These are phyloP conservation scores for Scotopteryx bipunctaria DNA, from an alignment of 2,888 invertebrate genomes.

Conservation along the genomic window DNA sequence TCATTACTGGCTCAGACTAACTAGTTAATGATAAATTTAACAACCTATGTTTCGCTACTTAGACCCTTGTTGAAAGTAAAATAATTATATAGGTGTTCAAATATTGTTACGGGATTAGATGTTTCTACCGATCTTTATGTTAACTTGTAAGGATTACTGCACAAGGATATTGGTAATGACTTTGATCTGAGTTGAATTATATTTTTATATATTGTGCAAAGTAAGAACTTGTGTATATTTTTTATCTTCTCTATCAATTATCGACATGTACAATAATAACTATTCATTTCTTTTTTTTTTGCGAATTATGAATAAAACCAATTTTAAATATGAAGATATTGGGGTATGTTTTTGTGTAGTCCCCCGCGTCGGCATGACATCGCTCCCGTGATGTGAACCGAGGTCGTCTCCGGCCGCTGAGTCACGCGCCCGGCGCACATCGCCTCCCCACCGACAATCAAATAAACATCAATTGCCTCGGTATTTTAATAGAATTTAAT, in stretches of 20 bases:
- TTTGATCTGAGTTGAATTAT: constrained; percentile 82
- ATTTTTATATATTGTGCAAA: constrained; percentile 82
- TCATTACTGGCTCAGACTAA: constrained; percentile 73
- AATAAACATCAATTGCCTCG: constrained; percentile 68
- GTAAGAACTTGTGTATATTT: constrained; percentile 76
- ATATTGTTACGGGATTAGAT: constrained; percentile 81
- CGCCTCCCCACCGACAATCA: constrained; percentile 57
- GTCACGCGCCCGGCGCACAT: constrained; percentile 51
- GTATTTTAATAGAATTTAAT: constrained; percentile 78
- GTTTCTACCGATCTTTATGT: constrained; percentile 76
- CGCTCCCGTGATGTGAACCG: constrained; percentile 47
- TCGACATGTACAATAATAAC: constrained; percentile 79
- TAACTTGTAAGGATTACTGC: constrained; percentile 76
- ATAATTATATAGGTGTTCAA: constrained; percentile 81
- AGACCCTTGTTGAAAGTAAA: constrained; percentile 76
- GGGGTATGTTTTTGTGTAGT: constrained; percentile 55
- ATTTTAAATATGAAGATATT: constrained; percentile 74
- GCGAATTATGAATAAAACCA: constrained; percentile 82
- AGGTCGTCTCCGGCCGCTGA: constrained; percentile 49
- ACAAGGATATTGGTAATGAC: constrained; percentile 82
- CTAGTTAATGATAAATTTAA: constrained; percentile 63
- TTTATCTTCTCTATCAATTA: constrained; percentile 80
- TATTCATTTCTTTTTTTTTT: constrained; percentile 75
- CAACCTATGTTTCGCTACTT: constrained; percentile 75
- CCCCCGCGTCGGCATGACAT: constrained; percentile 39